Percentiles rank a stretch among this genome's conserved stretches.
phyloP scores from a whole-genome alignment of 2,888 invertebrate species.

The Tupiocoris notatus region DNA sequence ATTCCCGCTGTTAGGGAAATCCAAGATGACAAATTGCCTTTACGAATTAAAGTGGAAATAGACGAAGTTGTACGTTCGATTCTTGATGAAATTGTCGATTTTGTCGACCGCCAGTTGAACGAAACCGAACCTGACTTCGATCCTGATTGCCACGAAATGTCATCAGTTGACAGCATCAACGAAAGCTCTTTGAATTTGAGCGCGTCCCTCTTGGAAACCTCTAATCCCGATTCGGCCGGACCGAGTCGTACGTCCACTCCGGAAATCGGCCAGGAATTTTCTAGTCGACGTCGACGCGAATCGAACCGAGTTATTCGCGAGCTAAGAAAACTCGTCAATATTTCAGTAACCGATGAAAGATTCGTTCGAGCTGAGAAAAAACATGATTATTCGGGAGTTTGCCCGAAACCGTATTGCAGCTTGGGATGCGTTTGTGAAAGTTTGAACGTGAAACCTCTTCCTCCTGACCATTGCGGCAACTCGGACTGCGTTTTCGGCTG shows the following conservation, averaged over 20 bases:
- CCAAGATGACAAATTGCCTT: neutral
- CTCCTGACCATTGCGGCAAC: constrained; percentile 14
- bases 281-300: neutral
- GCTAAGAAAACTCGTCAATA: constrained; percentile 18
- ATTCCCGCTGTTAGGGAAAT: neutral
- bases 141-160: neutral
- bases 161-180: neutral
- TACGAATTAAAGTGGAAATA: neutral
- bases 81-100: constrained; percentile 1
- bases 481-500: constrained; percentile 29
- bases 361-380: neutral
- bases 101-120: neutral
- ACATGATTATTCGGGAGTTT: neutral
- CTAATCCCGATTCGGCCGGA: neutral
- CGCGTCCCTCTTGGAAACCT: too few relatives aligned
- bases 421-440: constrained; percentile 28
- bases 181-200: neutral
- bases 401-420: constrained; percentile 2
- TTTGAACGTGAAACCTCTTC: constrained; percentile 1
- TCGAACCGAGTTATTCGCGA: constrained; percentile 16
- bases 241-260: neutral
- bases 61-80: neutral
- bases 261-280: neutral
- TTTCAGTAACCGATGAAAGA: constrained; percentile 19
- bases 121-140: neutral